Base-by-base conservation (phyloP, 2,888 invertebrate genomes). In the Philereme vetulata region DNA sequence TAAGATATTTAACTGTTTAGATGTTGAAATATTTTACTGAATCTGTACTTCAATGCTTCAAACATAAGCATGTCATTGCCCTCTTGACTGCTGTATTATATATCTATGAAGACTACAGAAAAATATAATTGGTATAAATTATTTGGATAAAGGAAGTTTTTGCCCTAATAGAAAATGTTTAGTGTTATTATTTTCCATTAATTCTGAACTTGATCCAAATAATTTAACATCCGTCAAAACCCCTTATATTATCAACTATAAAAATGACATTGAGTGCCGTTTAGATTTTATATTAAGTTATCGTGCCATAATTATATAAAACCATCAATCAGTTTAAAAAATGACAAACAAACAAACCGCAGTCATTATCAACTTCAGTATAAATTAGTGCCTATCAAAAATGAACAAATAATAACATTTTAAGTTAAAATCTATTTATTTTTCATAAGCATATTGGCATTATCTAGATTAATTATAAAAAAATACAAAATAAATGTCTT, bases 231-330 rank as follows among this genome's bases (percentile, higher is more conserved):
- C 56, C 61, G 62, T 59, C 48, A 36, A 54, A 50, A 59, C 60
- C 59, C 67, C 67, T 38, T 66, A 67, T 52, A 62, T 56, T 40
- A 67, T 67, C 71, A 60, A 66, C 71, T 78, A 74, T 65, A 56
- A 58, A 66, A 70, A 62, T 74, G 77, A 78, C 74, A 72, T 73
- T 66, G 65, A 72, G 70, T 74, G 70, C 75, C 72, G 74, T 73
- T 72, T 68, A 71, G 63, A 62, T 65, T 74, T 71, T 73, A 72
- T 72, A 73, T 76, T 77, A 81, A 78, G 78, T 80, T 78, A 76
- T 76, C 77, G 86, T 86, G 86, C 86, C 86, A 86, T 86, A 86
- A 72, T 67, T 64, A 63, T 68, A 68, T 63, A 65, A 68, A 72
- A 64, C 44, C 21, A 50, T 47, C 53, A 51, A 54, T 56, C 35